Percentiles rank a stretch among this genome's conserved stretches.
Evolutionary conservation across 2,888 invertebrate genomes (phyloP).

Genomic region (Seira sanloemensis): DNA sequence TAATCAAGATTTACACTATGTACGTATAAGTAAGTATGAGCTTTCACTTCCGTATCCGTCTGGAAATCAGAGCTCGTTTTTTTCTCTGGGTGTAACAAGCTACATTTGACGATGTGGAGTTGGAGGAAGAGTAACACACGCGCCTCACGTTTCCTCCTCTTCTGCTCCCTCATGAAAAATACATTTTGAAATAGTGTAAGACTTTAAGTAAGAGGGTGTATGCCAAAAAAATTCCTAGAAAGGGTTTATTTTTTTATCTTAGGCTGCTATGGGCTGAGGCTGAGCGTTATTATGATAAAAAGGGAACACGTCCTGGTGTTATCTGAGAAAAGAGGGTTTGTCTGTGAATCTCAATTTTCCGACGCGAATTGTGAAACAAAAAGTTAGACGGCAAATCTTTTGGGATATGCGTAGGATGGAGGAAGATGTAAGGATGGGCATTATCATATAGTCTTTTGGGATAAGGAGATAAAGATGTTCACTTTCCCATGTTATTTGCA

Average conservation of each 20-base stretch:
- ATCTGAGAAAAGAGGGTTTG: not conserved
- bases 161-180: conserved; percentile 31
- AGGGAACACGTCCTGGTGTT: not conserved
- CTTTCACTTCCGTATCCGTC: not conserved
- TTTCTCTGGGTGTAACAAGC: too few species aligned
- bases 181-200: conserved; percentile 19
- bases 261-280: not conserved
- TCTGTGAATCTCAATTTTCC: not conserved
- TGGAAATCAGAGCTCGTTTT: not conserved
- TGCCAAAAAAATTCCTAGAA: not conserved
- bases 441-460: not conserved
- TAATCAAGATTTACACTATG: not conserved
- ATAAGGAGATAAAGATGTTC: not conserved
- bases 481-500: not conserved
- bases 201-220: too few species aligned
- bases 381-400: not conserved
- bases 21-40: too few species aligned
- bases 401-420: not conserved
- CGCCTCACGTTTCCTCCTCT: not conserved
- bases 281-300: not conserved
- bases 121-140: not conserved
- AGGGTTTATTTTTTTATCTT: not conserved
- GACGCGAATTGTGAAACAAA: not conserved
- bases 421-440: not conserved
- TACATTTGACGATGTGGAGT: conserved; percentile 1